These are phyloP conservation scores for Halocynthia roretzi DNA, from an alignment of 23 tunicate species.

Conservation along the genomic window DNA sequence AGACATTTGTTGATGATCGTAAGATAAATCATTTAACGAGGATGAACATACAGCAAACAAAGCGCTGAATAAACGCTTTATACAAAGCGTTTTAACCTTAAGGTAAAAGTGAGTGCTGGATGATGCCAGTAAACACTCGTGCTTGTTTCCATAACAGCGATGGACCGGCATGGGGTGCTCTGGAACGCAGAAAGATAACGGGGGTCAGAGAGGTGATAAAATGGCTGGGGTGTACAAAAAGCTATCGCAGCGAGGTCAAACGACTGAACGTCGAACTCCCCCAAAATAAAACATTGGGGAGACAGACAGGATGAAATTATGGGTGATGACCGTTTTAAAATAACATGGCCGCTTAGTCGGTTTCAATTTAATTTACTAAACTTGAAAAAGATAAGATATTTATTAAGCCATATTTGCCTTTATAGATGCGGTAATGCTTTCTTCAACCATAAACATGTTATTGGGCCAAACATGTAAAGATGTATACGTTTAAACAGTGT, in stretches of 20 bases:
- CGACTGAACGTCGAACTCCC: background rate
- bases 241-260: constrained; percentile 1
- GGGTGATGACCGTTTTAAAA: too few relatives aligned
- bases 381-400: constrained; percentile 4
- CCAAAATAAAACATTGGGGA: background rate
- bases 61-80: too few relatives aligned
- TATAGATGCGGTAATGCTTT: background rate
- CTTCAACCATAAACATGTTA: constrained; percentile 24
- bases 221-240: constrained; percentile 8
- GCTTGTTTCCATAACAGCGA: constrained; percentile 17
- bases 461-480: constrained; percentile 20
- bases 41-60: too few relatives aligned
- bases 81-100: too few relatives aligned
- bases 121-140: background rate
- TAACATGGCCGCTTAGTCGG: too few relatives aligned
- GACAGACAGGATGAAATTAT: background rate
- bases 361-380: background rate
- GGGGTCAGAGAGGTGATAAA: constrained; percentile 22
- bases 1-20: too few relatives aligned
- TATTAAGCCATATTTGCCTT: too few relatives aligned
- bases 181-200: constrained; percentile 8
- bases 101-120: too few relatives aligned
- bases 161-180: constrained; percentile 15
- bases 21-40: too few relatives aligned
- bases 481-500: constrained; percentile 1